phyloP scores from a whole-genome alignment of 2,113 vertebrate species.

The Sphaerodactylus townsendi region DNA sequence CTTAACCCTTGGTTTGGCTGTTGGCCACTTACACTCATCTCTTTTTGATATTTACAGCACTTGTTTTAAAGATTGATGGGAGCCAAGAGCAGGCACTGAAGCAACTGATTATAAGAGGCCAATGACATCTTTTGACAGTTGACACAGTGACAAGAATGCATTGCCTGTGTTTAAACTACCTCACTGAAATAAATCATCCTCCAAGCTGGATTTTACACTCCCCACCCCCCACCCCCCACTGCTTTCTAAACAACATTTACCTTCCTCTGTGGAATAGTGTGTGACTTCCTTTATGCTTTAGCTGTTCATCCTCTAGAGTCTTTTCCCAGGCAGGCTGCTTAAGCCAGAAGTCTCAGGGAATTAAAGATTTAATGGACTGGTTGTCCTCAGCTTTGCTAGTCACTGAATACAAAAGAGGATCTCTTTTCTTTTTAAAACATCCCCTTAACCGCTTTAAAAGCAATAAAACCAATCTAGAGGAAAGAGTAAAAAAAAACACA shows the following conservation, averaged over 20 bases:
- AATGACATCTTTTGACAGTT: constrained; percentile 69
- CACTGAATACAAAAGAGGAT: constrained; percentile 23
- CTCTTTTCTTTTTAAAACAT: background rate
- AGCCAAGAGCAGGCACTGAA: constrained; percentile 55
- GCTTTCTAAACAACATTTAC: constrained; percentile 7
- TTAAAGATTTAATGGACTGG: constrained; percentile 30
- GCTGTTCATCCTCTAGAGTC: background rate
- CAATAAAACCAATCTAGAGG: background rate
- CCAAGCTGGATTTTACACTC: constrained; percentile 56
- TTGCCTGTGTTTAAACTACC: constrained; percentile 56
- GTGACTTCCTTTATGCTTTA: constrained; percentile 7
- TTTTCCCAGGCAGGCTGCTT: background rate
- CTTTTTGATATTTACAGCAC: constrained; percentile 65
- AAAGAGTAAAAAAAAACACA: background rate
- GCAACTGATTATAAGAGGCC: constrained; percentile 66
- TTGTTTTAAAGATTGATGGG: constrained; percentile 67
- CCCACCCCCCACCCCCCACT: constrained; percentile 4
- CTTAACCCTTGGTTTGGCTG: constrained; percentile 41
- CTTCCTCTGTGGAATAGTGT: constrained; percentile 31
- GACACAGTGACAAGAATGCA: constrained; percentile 57
- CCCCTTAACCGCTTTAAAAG: background rate
- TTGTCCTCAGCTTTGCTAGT: constrained; percentile 8
- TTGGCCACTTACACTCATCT: constrained; percentile 41
- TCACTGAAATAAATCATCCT: constrained; percentile 57
- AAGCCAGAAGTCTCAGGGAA: constrained; percentile 29